phyloP scores from a whole-genome alignment of 2,888 invertebrate genomes.

The Clitarchus hookeri region DNA sequence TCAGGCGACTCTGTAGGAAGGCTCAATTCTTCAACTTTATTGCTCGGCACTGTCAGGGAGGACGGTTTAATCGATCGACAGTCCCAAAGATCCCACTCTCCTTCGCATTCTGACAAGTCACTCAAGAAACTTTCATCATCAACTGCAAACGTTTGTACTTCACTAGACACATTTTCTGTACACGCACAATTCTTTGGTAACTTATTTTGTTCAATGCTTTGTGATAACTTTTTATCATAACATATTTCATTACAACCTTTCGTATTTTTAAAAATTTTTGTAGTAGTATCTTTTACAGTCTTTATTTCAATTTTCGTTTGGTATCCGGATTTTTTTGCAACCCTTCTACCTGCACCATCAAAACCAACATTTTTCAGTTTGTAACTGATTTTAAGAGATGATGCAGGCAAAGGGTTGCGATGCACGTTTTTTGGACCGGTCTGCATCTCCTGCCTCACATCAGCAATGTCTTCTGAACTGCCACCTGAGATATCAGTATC shows the following conservation, averaged over 20 bases:
- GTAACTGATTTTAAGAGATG: slow-evolving; percentile 54
- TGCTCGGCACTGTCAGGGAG: neutral
- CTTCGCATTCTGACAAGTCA: slow-evolving; percentile 20
- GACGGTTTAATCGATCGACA: slow-evolving; percentile 19
- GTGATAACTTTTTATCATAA: neutral
- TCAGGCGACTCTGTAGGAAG: slow-evolving; percentile 20
- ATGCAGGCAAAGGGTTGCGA: slow-evolving; percentile 61
- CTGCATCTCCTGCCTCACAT: slow-evolving; percentile 31
- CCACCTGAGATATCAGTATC: slow-evolving; percentile 23
- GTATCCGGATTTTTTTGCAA: slow-evolving; percentile 36
- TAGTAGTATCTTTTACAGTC: neutral
- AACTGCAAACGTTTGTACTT: neutral
- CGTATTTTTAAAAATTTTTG: neutral
- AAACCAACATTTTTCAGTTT: slow-evolving; percentile 7
- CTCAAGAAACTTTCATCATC: slow-evolving; percentile 19
- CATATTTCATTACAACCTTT: neutral
- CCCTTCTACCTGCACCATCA: slow-evolving; percentile 39
- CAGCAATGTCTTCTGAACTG: neutral
- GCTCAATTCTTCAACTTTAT: slow-evolving; percentile 17
- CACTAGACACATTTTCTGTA: neutral
- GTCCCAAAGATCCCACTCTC: slow-evolving; percentile 34
- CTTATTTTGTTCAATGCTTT: neutral
- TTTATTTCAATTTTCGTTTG: neutral
- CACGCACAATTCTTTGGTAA: neutral
- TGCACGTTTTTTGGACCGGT: slow-evolving; percentile 59